Conservation (phyloP, 2,888 invertebrate genomes). For the Holacanthella duospinosa region DNA sequence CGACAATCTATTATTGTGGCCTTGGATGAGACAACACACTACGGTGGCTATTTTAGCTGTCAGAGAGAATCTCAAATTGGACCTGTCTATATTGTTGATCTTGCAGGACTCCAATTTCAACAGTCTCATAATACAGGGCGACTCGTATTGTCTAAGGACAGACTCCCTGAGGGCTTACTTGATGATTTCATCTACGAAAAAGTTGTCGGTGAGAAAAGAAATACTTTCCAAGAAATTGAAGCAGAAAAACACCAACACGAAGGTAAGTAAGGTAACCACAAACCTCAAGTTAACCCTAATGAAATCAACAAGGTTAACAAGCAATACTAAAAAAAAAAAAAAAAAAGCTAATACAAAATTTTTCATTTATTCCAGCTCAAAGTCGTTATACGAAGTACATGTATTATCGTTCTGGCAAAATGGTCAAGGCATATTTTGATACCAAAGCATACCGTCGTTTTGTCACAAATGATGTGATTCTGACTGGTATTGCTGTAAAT, state of each 20-base stretch:
- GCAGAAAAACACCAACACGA: background rate
- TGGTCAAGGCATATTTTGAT: slow-evolving; percentile 11
- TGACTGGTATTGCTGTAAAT: slow-evolving; percentile 17
- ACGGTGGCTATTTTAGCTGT: slow-evolving; percentile 18
- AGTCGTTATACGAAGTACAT: background rate
- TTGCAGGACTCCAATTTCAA: slow-evolving; percentile 27
- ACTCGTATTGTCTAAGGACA: slow-evolving; percentile 13
- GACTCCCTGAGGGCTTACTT: slow-evolving; percentile 13
- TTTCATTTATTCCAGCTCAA: too few species aligned
- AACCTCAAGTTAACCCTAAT: too few species aligned
- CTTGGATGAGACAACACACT: slow-evolving; percentile 14
- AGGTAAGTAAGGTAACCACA: too few species aligned
- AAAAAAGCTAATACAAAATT: too few species aligned
- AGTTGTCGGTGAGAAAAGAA: slow-evolving; percentile 24
- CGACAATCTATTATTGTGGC: slow-evolving; percentile 22
- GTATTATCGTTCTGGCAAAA: background rate
- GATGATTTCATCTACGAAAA: slow-evolving; percentile 25
- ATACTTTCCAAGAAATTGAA: slow-evolving; percentile 9
- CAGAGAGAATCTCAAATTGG: slow-evolving; percentile 3
- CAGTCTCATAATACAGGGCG: slow-evolving; percentile 24
- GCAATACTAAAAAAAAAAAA: too few species aligned
- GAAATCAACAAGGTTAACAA: too few species aligned
- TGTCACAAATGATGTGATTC: slow-evolving; percentile 19
- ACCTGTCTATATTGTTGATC: slow-evolving; percentile 19
- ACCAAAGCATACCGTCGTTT: slow-evolving; percentile 20